Percentiles rank a stretch among this genome's conserved stretches.
phyloP scores from a whole-genome alignment of 2,888 invertebrate genomes.

The Notodonta dromedarius region DNA sequence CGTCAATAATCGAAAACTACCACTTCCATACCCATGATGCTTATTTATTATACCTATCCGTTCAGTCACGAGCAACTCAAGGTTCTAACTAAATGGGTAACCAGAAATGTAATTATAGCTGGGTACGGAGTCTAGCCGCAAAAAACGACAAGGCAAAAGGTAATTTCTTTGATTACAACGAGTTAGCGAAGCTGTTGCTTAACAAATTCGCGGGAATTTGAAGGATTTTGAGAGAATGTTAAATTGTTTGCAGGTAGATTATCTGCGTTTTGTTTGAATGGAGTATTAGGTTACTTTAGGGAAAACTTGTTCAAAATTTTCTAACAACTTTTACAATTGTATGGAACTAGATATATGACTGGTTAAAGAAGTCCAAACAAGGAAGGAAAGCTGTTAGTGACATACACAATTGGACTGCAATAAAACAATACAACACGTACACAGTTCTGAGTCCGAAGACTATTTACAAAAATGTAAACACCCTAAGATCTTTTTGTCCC shows the following conservation, averaged over 20 bases:
- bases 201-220: conserved; percentile 13
- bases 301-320: background rate
- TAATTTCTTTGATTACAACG: conserved; percentile 42
- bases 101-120: conserved; percentile 60
- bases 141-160: conserved; percentile 46
- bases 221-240: background rate
- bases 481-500: too few species aligned
- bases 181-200: conserved; percentile 21
- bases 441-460: too few species aligned
- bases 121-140: conserved; percentile 30
- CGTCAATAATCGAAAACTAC: conserved; percentile 64
- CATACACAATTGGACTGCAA: too few species aligned
- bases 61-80: conserved; percentile 68
- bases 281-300: background rate
- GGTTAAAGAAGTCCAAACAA: too few species aligned
- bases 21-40: conserved; percentile 50
- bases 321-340: too few species aligned
- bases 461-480: too few species aligned
- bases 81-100: conserved; percentile 59
- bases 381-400: too few species aligned
- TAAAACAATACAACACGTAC: too few species aligned
- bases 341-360: too few species aligned
- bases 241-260: background rate
- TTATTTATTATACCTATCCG: conserved; percentile 51
- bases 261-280: background rate